A percentile compares a stretch with the other conserved stretches of the same genome.
phyloP scores from a whole-genome alignment of 2,797 vertebrate genomes.

The Acestrorhynchus altus region DNA sequence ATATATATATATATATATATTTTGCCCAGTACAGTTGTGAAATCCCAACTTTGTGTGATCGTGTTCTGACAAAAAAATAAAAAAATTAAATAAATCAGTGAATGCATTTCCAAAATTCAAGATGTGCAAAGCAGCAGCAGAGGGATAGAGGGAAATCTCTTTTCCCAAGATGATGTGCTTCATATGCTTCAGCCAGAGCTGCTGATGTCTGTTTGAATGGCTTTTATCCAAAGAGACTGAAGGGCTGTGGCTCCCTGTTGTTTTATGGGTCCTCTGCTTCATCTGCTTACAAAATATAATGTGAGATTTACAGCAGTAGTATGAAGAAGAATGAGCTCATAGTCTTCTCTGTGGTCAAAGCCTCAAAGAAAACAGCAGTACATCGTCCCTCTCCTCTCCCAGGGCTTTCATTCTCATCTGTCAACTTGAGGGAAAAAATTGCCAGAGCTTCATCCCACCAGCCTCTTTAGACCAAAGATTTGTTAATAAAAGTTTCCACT shows the following conservation, averaged over 20 bases:
- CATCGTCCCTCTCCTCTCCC: conserved; percentile 1
- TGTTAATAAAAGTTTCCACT: not conserved
- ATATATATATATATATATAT: too few relatives aligned
- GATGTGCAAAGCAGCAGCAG: not conserved
- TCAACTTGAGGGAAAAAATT: conserved; percentile 25
- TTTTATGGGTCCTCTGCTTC: conserved; percentile 15
- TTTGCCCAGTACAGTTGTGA: not conserved
- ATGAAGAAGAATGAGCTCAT: conserved; percentile 45
- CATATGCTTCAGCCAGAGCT: not conserved
- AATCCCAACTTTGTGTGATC: conserved; percentile 5
- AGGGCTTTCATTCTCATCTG: conserved; percentile 25
- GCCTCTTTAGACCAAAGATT: conserved; percentile 39
- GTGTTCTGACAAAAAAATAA: conserved; percentile 7
- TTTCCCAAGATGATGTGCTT: not conserved
- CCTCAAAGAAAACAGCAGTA: conserved; percentile 10
- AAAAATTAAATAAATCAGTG: not conserved
- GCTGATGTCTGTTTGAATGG: conserved; percentile 18
- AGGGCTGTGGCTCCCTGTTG: conserved; percentile 17
- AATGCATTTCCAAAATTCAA: conserved; percentile 16
- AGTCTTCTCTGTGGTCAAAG: conserved; percentile 55
- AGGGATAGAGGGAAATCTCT: conserved; percentile 16
- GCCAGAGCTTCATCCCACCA: conserved; percentile 20
- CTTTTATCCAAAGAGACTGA: not conserved
- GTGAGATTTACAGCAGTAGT: conserved; percentile 4
- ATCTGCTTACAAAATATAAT: conserved; percentile 24